Evolutionary conservation across 2,113 vertebrate species (phyloP).

Genomic region (Mirza zaza): DNA sequence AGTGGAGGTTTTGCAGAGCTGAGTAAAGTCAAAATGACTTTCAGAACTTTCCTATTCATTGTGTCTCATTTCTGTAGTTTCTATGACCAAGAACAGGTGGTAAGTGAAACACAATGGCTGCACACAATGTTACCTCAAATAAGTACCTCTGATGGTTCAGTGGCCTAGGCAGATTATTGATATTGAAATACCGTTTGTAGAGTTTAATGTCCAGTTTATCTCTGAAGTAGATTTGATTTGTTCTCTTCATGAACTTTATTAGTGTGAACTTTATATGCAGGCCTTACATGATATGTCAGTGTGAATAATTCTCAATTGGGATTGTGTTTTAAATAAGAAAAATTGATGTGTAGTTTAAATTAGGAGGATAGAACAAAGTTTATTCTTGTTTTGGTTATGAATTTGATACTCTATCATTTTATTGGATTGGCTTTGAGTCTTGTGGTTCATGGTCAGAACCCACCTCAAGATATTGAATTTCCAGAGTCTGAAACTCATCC

Average conservation of each 20-base stretch:
- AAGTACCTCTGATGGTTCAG: neutral
- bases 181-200: neutral
- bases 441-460: neutral
- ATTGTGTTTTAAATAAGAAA: conserved; percentile 8
- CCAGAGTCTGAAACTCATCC: neutral
- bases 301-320: neutral
- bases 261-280: neutral
- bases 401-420: neutral
- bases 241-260: neutral
- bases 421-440: neutral
- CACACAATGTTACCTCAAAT: neutral
- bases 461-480: neutral
- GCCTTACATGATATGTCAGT: neutral
- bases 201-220: neutral
- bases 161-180: neutral
- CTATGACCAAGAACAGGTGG: neutral
- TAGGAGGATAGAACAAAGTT: neutral
- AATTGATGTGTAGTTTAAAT: neutral
- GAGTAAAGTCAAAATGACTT: conserved; percentile 23
- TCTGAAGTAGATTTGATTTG: neutral
- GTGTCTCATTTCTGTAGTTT: neutral
- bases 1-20: neutral
- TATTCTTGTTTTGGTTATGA: neutral
- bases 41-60: neutral
- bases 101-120: neutral